phyloP scores from a whole-genome alignment of 2,113 vertebrate species.

The Daphoenositta chrysoptera region DNA sequence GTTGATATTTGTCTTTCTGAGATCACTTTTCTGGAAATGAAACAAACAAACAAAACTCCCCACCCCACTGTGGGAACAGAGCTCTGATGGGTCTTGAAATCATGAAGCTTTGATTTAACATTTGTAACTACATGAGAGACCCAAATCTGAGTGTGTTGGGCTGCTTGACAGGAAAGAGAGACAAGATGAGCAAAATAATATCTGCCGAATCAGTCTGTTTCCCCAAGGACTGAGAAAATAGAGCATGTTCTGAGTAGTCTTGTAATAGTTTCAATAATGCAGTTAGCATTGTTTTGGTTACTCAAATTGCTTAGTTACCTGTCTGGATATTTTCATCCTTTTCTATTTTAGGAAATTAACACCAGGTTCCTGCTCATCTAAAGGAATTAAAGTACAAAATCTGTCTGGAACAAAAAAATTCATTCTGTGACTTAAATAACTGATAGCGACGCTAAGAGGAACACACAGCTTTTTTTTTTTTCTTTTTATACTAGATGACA shows the following conservation, averaged over 20 bases:
- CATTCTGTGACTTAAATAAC: background rate
- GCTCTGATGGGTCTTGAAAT: background rate
- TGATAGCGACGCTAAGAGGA: background rate
- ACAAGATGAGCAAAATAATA: background rate
- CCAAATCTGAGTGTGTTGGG: background rate
- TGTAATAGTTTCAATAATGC: background rate
- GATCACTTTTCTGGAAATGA: background rate
- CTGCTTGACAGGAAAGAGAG: background rate
- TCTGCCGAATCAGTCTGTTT: background rate
- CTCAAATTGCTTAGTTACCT: background rate
- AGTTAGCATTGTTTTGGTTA: background rate
- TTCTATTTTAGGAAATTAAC: background rate
- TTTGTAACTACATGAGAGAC: background rate
- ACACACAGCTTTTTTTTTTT: background rate
- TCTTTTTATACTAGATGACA: background rate
- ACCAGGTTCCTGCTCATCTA: background rate
- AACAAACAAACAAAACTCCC: background rate
- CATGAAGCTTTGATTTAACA: background rate
- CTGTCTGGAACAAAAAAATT: background rate
- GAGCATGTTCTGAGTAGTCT: background rate
- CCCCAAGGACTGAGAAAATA: background rate
- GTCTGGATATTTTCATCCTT: background rate
- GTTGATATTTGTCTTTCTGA: constrained; percentile 17
- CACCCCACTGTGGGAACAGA: constrained; percentile 1
- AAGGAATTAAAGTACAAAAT: background rate